Evolutionary conservation across 2,888 invertebrate genomes (phyloP).

Genomic region (Clusia tigrina): DNA sequence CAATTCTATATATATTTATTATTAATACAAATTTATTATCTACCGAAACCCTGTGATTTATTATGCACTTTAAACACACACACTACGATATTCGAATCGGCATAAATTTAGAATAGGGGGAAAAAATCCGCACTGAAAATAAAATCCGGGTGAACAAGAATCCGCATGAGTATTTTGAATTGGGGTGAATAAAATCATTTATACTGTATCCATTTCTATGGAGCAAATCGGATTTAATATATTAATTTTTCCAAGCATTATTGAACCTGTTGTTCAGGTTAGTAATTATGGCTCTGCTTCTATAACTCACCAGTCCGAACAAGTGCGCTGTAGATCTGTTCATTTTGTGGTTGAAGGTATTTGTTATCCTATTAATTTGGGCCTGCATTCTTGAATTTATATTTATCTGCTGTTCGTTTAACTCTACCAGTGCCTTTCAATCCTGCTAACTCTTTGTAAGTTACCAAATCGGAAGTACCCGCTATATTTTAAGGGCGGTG

Average conservation of each 20-base stretch:
- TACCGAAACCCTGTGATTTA: no score
- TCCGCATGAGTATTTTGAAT: no score
- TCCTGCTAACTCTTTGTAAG: neutral
- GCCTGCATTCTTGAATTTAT: constrained; percentile 8
- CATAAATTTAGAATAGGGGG: no score
- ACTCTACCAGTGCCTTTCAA: neutral
- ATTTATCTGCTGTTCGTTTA: constrained; percentile 7
- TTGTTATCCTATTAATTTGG: neutral
- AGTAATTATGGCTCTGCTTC: neutral
- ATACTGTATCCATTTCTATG: neutral
- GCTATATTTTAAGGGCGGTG: constrained; percentile 6
- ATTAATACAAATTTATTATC: no score
- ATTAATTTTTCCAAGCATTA: neutral
- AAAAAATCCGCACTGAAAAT: no score
- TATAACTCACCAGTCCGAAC: neutral
- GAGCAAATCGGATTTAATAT: neutral
- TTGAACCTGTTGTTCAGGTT: neutral
- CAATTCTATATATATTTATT: no score
- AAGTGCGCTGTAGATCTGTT: neutral
- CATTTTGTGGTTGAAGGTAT: neutral
- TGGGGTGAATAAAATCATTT: neutral
- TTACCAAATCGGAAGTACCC: neutral
- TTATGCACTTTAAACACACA: no score
- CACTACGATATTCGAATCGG: no score
- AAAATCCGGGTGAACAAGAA: no score